A percentile compares a stretch with the other conserved stretches of the same genome.
phyloP scores from a whole-genome alignment of 2,797 vertebrate genomes.

The Gambelia wislizenii region DNA sequence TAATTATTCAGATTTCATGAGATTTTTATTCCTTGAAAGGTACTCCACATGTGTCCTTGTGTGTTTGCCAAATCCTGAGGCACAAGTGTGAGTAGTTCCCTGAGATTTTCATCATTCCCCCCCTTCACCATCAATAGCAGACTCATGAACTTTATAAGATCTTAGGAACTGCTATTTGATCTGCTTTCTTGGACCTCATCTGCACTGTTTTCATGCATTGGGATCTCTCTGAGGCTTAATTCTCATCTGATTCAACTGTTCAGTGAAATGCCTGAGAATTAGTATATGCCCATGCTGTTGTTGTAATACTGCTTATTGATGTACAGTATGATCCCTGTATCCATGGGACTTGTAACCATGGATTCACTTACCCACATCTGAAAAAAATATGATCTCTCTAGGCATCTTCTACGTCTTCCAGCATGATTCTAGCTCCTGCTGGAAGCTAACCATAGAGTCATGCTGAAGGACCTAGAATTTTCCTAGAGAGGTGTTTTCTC shows the following conservation, averaged over 20 bases:
- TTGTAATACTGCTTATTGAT: neutral
- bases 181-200: neutral
- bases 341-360: too few species aligned
- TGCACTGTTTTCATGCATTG: neutral
- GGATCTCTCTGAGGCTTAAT: neutral
- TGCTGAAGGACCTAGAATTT: too few species aligned
- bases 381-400: too few species aligned
- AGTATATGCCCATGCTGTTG: neutral
- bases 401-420: too few species aligned
- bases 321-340: too few species aligned
- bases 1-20: neutral
- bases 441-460: too few species aligned
- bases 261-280: neutral
- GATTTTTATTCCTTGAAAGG: neutral
- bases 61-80: neutral
- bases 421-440: too few species aligned
- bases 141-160: neutral
- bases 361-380: too few species aligned
- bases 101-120: neutral
- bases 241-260: neutral
- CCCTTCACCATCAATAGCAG: too few species aligned
- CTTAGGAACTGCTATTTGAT: neutral
- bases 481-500: too few species aligned
- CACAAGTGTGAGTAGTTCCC: neutral
- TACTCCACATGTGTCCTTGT: neutral